Base-by-base conservation (phyloP, 2,888 invertebrate species). In the Eretmocerus hayati region DNA sequence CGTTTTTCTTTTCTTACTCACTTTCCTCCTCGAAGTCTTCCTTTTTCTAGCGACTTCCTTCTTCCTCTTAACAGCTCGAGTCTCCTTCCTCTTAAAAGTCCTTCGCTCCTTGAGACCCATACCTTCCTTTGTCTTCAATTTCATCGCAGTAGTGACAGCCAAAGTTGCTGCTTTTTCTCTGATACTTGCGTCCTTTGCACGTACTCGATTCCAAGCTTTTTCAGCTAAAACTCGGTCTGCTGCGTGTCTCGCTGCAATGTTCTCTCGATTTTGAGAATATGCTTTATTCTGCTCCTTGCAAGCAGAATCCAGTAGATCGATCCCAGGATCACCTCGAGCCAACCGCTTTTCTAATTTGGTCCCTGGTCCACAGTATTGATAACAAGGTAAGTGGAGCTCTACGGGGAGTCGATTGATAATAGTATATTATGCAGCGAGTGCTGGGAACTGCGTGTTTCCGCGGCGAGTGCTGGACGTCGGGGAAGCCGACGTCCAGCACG, bases 341-440 rank as follows among this genome's bases (percentile, higher is more conserved):
- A 18, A 11, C 20, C 37, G 18, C 20, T 37, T 37, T 2, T 6
- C 5, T 39, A 39, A n/a, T 5, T 23, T 23, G n/a, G 23, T 39
- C 5, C 39, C 39, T 1, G 39, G 39, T 2, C 39, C 39, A 23
- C 23, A 39, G 64, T 60, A n/a, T 16, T 26, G 3, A 22, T 39
- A 39, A 62, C 61, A n/a, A 51, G 57, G 23, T 32, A 48, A 36
- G 58, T 55, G 31, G 61, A 69, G n/a, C 50, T 60, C 39, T 48
- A 43, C 51, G 6, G 15, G 23, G 15, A 39, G 39, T n/a, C 9
- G 1, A 11, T 39, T 13, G 30, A 33, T 52, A n/a, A n/a, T n/a
- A n/a, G n/a, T n/a, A n/a, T n/a, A n/a, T n/a, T n/a, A n/a, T n/a
- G n/a, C n/a, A n/a, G n/a, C n/a, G n/a, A n/a, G n/a, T n/a, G n/a